These are phyloP conservation scores for Dasyornis broadbenti DNA, from an alignment of 2,113 vertebrate species.

Conservation along the genomic window DNA sequence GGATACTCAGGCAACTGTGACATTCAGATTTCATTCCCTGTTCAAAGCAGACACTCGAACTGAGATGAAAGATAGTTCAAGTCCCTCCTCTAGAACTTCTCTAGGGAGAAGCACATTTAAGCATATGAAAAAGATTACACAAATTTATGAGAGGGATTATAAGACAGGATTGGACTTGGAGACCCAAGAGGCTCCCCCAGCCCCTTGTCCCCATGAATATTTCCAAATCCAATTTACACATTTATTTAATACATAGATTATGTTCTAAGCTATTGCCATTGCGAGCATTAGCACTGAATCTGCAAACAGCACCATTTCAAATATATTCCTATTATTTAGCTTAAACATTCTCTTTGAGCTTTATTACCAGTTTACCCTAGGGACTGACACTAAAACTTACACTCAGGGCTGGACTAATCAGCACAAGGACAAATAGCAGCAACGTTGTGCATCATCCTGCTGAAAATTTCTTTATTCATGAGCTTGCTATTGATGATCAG, in stretches of 20 bases:
- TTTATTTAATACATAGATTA: conserved; percentile 18
- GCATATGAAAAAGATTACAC: background rate
- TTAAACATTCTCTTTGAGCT: background rate
- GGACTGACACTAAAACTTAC: background rate
- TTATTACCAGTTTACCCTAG: background rate
- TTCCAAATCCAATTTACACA: conserved; percentile 35
- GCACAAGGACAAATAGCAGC: background rate
- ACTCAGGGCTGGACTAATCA: background rate
- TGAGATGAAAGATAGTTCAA: conserved; percentile 7
- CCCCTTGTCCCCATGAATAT: background rate
- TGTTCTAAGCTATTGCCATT: background rate
- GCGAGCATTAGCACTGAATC: background rate
- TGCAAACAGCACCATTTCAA: background rate
- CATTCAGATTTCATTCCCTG: background rate
- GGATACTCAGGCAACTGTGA: background rate
- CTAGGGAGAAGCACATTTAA: background rate
- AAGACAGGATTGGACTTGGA: background rate
- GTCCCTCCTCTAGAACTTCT: background rate
- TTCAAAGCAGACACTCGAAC: conserved; percentile 5
- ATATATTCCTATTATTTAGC: background rate
- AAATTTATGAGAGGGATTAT: conserved; percentile 12
- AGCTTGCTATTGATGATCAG: background rate
- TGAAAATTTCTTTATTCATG: background rate
- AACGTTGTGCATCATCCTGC: background rate
- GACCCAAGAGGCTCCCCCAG: background rate